Conservation (phyloP, 2,113 vertebrate genomes). For the Alexandromys fortis region DNA sequence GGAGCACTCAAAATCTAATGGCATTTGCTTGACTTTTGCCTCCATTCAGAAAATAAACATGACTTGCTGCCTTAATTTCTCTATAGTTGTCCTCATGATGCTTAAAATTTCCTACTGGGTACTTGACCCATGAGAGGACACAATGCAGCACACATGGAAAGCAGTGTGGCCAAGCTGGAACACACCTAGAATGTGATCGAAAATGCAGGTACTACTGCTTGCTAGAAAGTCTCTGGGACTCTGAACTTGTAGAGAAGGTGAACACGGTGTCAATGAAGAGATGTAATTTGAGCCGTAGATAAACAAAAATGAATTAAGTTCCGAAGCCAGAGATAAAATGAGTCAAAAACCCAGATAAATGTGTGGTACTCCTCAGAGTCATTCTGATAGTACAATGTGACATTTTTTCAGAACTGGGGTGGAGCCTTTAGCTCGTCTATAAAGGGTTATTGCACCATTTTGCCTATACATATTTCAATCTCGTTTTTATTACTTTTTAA, state of each 20-base stretch:
- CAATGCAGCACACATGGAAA: neutral
- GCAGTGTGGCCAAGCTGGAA: neutral
- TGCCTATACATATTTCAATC: neutral
- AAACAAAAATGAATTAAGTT: neutral
- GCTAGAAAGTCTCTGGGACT: neutral
- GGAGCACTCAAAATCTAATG: neutral
- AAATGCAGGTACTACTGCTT: neutral
- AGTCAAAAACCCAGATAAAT: neutral
- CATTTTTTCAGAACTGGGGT: neutral
- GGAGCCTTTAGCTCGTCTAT: neutral
- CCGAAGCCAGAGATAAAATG: neutral
- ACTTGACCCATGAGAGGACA: neutral
- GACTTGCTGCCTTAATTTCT: neutral
- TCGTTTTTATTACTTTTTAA: neutral
- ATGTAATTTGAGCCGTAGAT: neutral
- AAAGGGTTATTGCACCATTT: neutral
- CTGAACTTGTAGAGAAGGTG: neutral
- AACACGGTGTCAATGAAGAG: neutral
- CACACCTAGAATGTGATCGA: rapidly evolving
- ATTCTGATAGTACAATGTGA: neutral
- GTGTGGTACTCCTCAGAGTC: neutral
- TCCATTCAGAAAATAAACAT: neutral
- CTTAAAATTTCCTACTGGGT: neutral
- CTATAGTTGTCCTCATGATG: neutral
- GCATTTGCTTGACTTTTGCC: neutral